Evolutionary conservation across 2,888 invertebrate species (phyloP), one percentile per base, ranked within the genome.

Genomic region (Cremastinae sp.): DNA sequence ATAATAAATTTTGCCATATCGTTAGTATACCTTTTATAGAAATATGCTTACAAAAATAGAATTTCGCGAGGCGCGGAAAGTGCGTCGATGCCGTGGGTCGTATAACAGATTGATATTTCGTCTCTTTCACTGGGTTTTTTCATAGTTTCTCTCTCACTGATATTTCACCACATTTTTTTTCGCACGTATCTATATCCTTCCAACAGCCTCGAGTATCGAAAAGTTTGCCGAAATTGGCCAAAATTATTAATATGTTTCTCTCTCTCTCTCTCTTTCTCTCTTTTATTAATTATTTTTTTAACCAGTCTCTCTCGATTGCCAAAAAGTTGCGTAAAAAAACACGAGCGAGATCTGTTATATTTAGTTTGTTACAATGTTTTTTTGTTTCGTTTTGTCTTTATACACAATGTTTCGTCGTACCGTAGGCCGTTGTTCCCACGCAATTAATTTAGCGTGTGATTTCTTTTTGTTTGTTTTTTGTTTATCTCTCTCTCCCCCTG

Each of bases 11-110:
- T 89, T 89, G 89, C 86, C 86, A 85, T 89, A 88, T 89, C 89
- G 89, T 89, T 89, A 89, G 89, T 89, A 89, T 89, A 89, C 87
- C 83, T 83, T 87, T 89, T 89, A 89, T 89, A 89, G 89, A 89
- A 89, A 89, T 89, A 89, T 89, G 89, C 89, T 89, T 89, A 89
- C 89, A 89, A 89, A 89, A 89, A 89, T 89, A 89, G 89, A 89
- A 89, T 89, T 89, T 89, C 82, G 89, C 88, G 89, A 89, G 88
- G 86, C 88, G 85, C 85, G 84, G 85, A 85, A 84, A 86, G 86
- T 84, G 87, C 87, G 83, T 85, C 87, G 86, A 84, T 84, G 83
- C 84, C 62, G 75, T 62, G 77, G 77, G 70, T 75, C 85, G 80
- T 81, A 22, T 28, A 28, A 28, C 61, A 49, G 74, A 75, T 74